A percentile compares a stretch with the other conserved stretches of the same genome.
These are phyloP conservation scores for Agapornis roseicollis DNA, from an alignment of 2,113 vertebrate species.

Conservation along the genomic window DNA sequence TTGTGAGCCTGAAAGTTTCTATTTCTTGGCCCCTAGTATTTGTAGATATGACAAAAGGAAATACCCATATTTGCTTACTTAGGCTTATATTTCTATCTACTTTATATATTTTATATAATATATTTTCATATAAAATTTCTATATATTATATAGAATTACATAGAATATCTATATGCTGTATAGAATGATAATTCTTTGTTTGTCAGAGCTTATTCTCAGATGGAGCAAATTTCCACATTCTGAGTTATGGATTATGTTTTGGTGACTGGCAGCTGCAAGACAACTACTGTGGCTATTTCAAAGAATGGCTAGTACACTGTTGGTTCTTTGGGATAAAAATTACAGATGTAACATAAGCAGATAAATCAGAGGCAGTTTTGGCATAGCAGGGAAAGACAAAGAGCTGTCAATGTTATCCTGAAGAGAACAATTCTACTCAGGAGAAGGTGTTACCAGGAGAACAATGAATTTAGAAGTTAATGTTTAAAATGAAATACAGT, in stretches of 20 bases:
- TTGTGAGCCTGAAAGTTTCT: background rate
- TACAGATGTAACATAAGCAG: background rate
- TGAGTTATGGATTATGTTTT: background rate
- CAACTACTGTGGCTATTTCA: background rate
- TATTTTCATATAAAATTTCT: background rate
- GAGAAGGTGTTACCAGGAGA: background rate
- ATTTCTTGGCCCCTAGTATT: background rate
- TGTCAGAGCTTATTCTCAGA: background rate
- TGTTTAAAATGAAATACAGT: background rate
- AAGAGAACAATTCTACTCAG: background rate
- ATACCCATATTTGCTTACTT: background rate
- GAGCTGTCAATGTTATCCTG: background rate
- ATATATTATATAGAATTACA: background rate
- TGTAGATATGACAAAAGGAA: background rate
- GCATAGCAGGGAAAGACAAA: background rate
- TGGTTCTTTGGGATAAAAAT: background rate
- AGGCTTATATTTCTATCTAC: background rate
- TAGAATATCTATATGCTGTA: background rate
- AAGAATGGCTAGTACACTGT: background rate
- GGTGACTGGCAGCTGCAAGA: background rate
- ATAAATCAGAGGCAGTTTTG: background rate
- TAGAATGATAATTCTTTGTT: background rate
- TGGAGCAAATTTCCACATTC: background rate
- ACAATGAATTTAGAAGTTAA: background rate
- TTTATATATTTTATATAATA: background rate